Percentiles rank a stretch among this genome's conserved stretches.
Evolutionary conservation across 2,113 vertebrate genomes (phyloP).

Genomic region (Arvicanthis niloticus): DNA sequence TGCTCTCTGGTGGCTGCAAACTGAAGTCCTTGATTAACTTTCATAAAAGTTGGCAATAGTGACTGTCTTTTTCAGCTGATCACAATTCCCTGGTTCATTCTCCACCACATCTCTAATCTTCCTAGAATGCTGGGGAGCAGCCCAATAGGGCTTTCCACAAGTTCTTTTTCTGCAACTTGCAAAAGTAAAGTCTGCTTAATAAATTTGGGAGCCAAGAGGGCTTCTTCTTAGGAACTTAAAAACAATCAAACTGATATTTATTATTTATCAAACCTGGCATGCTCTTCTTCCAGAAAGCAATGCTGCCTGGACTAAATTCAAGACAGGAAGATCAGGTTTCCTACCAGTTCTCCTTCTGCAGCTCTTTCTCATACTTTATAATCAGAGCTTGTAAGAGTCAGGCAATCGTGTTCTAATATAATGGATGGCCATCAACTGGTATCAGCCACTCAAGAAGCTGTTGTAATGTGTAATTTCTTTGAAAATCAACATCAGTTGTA

Average conservation of each 20-base stretch:
- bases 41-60: not conserved
- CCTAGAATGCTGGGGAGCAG: not conserved
- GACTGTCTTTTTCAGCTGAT: not conserved
- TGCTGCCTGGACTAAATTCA: not conserved
- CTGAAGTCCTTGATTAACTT: not conserved
- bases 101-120: not conserved
- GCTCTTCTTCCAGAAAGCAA: not conserved
- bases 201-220: not conserved
- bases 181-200: not conserved
- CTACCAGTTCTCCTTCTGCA: not conserved
- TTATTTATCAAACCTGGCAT: not conserved
- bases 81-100: not conserved
- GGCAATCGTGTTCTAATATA: conserved; percentile 9
- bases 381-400: not conserved
- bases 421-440: not conserved
- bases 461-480: conserved; percentile 61
- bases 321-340: not conserved
- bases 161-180: not conserved
- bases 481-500: conserved; percentile 37
- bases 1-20: not conserved
- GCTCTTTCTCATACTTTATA: not conserved
- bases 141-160: not conserved
- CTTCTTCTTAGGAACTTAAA: conserved; percentile 21
- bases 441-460: not conserved
- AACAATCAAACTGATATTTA: not conserved